Base-by-base conservation (phyloP, 2,888 invertebrate genomes). In the Ochlodes sylvanus region DNA sequence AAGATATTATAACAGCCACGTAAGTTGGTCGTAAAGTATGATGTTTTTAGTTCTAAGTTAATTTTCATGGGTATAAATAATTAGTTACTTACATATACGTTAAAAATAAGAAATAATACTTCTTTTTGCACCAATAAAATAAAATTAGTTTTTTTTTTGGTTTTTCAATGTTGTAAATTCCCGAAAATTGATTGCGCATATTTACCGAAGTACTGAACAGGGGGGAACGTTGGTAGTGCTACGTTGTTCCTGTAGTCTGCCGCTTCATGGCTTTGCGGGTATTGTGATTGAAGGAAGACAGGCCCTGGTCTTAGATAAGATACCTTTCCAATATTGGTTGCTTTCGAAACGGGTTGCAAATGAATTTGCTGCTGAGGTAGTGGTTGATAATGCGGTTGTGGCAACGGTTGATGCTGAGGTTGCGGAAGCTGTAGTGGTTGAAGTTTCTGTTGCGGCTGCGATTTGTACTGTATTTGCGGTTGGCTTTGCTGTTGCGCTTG, bases 151-250 rank as follows among this genome's bases (percentile, higher is more conserved):
- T 9, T n/a, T 41, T 17, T 34, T 21, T 55, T 12, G 50, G 15
- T 15, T 42, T 34, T 50, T 62, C 17, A 68, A 56, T 61, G 67
- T 14, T 61, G 67, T 38, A 38, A 34, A 3, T 68, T 55, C 7
- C 79, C 78, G 70, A 89, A 87, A 50, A 90, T 76, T 0, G 82
- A 77, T 9, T 85, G 82, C 0, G 90, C 89, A 27, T 79, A 88
- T 71, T 89, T 88, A 0, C 90, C 90, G 65, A 85, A 89, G 70
- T 87, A 90, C 68, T 90, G 90, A 7, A 89, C 83, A 7, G 87
- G 77, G 0, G 88, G 82, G 68, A 81, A 84, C 0, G 84, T 75
- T 3, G 88, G 85, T 2, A 79, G 68, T 2, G 76, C 75, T 5
- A 72, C 73, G 38, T 76, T 69, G 14, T 72, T 67, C n/a, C 70